A percentile compares a stretch with the other conserved stretches of the same genome.
Conservation (phyloP, 2,113 vertebrate genomes). For the Neolamprologus devosi region DNA sequence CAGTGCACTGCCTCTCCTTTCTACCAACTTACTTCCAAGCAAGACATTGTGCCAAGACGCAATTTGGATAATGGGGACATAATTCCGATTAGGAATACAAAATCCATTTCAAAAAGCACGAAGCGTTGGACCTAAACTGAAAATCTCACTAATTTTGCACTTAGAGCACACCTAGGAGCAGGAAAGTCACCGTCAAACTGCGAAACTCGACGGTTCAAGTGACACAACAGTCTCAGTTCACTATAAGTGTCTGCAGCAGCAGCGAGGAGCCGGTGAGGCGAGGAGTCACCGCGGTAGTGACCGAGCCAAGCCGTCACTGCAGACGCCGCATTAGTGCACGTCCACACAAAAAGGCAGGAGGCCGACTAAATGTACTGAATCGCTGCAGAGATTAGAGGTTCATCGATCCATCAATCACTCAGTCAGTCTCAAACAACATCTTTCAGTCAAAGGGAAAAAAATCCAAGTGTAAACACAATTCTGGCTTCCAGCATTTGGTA, state of each 20-base stretch:
- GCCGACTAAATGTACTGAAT: not conserved
- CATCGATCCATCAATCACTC: not conserved
- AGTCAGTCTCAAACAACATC: not conserved
- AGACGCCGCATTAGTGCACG: not conserved
- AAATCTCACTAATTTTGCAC: not conserved
- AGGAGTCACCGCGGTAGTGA: conserved; percentile 4
- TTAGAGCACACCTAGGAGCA: not conserved
- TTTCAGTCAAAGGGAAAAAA: not conserved
- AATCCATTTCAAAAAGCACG: not conserved
- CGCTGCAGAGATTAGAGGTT: not conserved
- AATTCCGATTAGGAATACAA: not conserved
- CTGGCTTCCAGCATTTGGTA: not conserved
- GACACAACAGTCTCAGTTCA: not conserved
- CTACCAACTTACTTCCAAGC: not conserved
- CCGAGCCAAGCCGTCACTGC: not conserved
- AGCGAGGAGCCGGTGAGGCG: not conserved
- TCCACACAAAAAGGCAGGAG: not conserved
- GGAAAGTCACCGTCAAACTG: not conserved
- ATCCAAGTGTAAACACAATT: not conserved
- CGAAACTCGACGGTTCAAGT: not conserved
- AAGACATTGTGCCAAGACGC: not conserved
- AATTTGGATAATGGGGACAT: not conserved
- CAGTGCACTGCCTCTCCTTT: not conserved
- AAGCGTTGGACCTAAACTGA: not conserved
- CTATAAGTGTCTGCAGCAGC: not conserved